Evolutionary conservation across 2,113 vertebrate species (phyloP), one percentile per base, ranked within the genome.

Genomic region (Hippolais icterina): DNA sequence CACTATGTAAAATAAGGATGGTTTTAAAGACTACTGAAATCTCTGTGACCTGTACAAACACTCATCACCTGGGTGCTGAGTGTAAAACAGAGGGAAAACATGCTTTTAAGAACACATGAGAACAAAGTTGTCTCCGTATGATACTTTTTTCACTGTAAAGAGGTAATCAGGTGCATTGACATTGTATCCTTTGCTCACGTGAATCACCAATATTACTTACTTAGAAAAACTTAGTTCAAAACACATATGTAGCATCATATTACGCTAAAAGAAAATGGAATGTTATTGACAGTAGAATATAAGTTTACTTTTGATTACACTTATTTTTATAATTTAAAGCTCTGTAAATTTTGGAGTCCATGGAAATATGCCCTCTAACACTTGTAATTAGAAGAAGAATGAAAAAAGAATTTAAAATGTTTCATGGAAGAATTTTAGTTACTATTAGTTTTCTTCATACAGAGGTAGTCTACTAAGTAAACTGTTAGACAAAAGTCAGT

Each of bases 61-160:
- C 27, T 20, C 2, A 2, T 63, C 15, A 63, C 8, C 25, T 80
- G 28, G 3, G 21, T 80, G 11, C 19, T 47, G 12, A 47, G 8
- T 22, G 24, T 41, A 44, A 78, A 79, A 79, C 68, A 27, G 57
- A 47, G 33, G 22, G 35, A 85, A 54, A 95, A 47, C 6, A 15
- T 17, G 10, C 6, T 66, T 78, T 81, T 42, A 39, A 66, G 53
- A 90, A 16, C 15, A 52, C 0, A 0, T 0, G 0, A 78, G 49
- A 82, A 29, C 2, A 3, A 63, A 60, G 8, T 11, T 85, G 29
- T 79, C 53, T 60, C 8, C 1, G 1, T 52, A 21, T 11, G 8
- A 41, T 47, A 29, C 11, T 50, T 70, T 15, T 37, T 81, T 82
- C 29, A 49, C 16, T 44, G 19, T 35, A 31, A 63, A 71, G 44